Conservation (phyloP, 2,888 invertebrate genomes). For the Molanna angustata region DNA sequence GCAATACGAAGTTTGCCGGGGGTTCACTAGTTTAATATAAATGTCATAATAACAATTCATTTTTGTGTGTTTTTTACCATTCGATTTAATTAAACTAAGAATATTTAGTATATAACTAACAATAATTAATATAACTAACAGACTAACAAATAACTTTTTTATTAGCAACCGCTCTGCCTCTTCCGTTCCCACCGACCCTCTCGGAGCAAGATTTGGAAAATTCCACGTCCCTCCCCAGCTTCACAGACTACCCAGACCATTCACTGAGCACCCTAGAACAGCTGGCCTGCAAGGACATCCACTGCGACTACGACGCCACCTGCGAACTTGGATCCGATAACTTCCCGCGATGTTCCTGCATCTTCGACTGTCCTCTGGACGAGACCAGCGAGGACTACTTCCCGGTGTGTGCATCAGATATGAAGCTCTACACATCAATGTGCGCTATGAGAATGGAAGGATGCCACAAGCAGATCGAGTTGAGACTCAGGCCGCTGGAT, state of each 20-base stretch:
- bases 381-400: constrained; percentile 55
- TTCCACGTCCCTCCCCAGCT: constrained; percentile 38
- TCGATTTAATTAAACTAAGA: too few relatives aligned
- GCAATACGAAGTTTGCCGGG: too few relatives aligned
- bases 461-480: constrained; percentile 78
- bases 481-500: constrained; percentile 74
- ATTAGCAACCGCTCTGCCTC: constrained; percentile 29
- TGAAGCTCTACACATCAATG: constrained; percentile 73
- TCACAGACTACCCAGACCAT: constrained; percentile 46
- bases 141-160: constrained; percentile 12
- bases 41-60: too few relatives aligned
- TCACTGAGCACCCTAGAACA: constrained; percentile 49
- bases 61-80: too few relatives aligned
- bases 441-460: constrained; percentile 87
- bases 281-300: constrained; percentile 75
- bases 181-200: constrained; percentile 31
- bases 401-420: constrained; percentile 83
- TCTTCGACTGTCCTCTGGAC: constrained; percentile 70
- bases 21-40: too few relatives aligned
- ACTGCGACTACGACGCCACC: constrained; percentile 82
- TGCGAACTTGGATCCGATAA: constrained; percentile 78
- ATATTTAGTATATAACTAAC: too few relatives aligned
- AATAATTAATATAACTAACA: constrained; percentile 15
- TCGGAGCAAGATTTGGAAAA: constrained; percentile 39
- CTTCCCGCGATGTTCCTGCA: constrained; percentile 75